Base-by-base conservation (phyloP, 2,113 vertebrate species). In the Spea bombifrons region DNA sequence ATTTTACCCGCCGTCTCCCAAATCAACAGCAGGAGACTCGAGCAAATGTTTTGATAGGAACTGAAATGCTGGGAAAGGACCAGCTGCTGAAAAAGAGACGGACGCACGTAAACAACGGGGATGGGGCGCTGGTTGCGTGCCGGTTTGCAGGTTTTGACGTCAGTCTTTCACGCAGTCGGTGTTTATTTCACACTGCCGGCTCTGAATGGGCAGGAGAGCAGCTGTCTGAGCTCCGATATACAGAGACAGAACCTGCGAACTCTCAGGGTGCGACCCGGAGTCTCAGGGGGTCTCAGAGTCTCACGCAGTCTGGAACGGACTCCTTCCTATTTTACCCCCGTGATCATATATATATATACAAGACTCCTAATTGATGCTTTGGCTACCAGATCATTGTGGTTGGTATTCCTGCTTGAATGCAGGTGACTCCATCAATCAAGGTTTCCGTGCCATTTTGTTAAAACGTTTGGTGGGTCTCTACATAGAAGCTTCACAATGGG, bases 11-110 rank as follows among this genome's bases (percentile, higher is more conserved):
- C 66, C 66, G n/a, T 47, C 66, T 64, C n/a, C 5, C 4, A 47
- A 49, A 69, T 46, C 48, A 49, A 30, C 12, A 8, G n/a, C 5
- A 50, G 67, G 46, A 64, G n/a, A 64, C 8, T 52, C 9, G 17
- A 53, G 17, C 17, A 71, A 71, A 71, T 53, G 49, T 71, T 71
- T 71, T 53, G 4, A 10, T 71, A 52, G 7, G 69, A 9, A 4
- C 55, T 13, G 4, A 17, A 15, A 70, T 70, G 47, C 67, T 72
- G 68, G 76, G 68, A 78, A 70, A 78, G 12, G 45, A 45, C 48
- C 68, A 78, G 67, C 76, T 78, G 68, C 13, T 9, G 46, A 17
- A 59, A 3, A 49, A 8, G 50, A 8, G 10, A 3, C 4, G 44
- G 70, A 13, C 55, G 15, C 7, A 45, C 68, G 52, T 48, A 78